These are phyloP conservation scores for Gymnocypris eckloni DNA, from an alignment of 2,797 vertebrate genomes.

Conservation along the genomic window DNA sequence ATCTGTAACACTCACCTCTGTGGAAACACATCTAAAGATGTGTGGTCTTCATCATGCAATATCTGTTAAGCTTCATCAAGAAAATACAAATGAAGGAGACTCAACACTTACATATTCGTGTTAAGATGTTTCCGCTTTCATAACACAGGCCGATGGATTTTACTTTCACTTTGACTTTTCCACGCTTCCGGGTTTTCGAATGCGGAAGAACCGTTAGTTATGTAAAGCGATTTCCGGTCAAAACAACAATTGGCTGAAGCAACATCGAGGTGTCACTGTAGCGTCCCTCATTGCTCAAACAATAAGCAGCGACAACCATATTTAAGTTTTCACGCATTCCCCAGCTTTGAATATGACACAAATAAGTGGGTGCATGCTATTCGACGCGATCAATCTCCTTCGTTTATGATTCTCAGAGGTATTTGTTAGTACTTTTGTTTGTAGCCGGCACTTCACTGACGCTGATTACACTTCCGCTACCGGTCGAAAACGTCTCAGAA, in stretches of 20 bases:
- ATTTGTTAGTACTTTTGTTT: neutral
- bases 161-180: neutral
- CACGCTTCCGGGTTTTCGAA: no score
- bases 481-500: neutral
- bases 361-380: no score
- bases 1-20: neutral
- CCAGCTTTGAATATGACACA: neutral
- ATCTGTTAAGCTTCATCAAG: neutral
- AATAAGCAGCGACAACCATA: no score
- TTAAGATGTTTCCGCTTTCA: neutral
- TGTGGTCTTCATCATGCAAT: neutral
- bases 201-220: no score
- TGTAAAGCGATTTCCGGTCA: no score
- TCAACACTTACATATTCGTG: neutral
- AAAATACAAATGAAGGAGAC: neutral
- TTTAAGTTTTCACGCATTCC: no score
- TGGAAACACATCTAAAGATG: neutral
- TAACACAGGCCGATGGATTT: neutral
- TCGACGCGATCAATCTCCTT: neutral
- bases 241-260: no score
- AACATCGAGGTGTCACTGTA: no score
- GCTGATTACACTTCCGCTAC: neutral
- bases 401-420: neutral
- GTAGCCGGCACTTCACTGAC: neutral
- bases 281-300: no score